Conservation (phyloP, 1,140 invertebrate species). For the Bombus vancouverensis region DNA sequence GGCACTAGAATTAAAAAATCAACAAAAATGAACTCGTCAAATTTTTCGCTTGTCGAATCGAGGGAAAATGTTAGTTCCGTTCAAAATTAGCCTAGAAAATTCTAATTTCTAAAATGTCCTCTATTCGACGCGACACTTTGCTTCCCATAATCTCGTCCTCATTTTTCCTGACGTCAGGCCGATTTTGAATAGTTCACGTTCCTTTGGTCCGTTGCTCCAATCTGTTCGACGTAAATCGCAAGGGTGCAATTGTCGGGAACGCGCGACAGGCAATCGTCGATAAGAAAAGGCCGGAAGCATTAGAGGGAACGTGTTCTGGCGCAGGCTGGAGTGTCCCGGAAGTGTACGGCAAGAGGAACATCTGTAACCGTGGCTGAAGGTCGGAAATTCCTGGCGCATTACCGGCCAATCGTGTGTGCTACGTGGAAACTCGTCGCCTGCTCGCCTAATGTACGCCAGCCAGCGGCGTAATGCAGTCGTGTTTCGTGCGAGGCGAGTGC, state of each 20-base stretch:
- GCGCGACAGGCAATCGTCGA: conserved; percentile 29
- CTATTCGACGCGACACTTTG: not conserved
- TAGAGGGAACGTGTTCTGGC: conserved; percentile 33
- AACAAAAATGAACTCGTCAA: not conserved
- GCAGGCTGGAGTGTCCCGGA: conserved; percentile 38
- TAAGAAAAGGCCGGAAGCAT: conserved; percentile 58
- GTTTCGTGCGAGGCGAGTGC: conserved; percentile 64
- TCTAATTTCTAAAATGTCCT: not conserved
- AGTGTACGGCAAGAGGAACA: conserved; percentile 59
- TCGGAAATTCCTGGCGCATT: conserved; percentile 67
- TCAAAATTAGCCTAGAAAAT: not conserved
- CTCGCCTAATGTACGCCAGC: conserved; percentile 61
- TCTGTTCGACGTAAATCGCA: not conserved
- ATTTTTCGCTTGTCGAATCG: not conserved
- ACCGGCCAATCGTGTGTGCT: conserved; percentile 67
- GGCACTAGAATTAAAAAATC: no score
- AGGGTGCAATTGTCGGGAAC: conserved; percentile 26
- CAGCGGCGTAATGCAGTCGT: conserved; percentile 63
- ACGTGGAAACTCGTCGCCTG: conserved; percentile 55
- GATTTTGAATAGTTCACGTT: conserved; percentile 3
- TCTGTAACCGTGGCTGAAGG: conserved; percentile 62
- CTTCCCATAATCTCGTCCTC: not conserved
- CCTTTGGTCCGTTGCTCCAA: not conserved
- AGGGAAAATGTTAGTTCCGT: no score
- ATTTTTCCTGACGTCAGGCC: not conserved